A percentile compares a stretch with the other conserved stretches of the same genome.
Conservation (phyloP, 2,888 invertebrate genomes). For the Theretra japonica region DNA sequence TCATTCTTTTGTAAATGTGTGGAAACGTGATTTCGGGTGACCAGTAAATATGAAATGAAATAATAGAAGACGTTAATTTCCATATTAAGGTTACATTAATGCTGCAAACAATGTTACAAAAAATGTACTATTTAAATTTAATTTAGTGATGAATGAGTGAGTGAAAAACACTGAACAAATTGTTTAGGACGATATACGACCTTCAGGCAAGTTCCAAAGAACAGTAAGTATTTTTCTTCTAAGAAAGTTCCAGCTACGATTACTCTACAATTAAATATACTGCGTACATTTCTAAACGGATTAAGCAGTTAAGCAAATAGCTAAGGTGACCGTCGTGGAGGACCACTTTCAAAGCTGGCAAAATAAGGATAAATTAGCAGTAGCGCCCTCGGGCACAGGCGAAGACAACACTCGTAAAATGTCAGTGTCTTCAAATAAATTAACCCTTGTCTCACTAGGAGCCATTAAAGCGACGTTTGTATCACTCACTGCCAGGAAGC, state of each 20-base stretch:
- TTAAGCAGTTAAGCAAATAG: background rate
- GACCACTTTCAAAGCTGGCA: constrained; percentile 10
- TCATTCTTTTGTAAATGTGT: no score
- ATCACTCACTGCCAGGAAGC: constrained; percentile 73
- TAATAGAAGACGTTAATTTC: no score
- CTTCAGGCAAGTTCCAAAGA: no score
- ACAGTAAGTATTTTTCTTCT: no score
- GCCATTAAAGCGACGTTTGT: constrained; percentile 69
- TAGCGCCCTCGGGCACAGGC: constrained; percentile 43
- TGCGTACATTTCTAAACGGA: background rate
- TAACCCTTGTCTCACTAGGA: constrained; percentile 65
- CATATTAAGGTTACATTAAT: no score
- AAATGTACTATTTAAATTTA: no score
- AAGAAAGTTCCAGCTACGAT: background rate
- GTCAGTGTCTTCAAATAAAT: constrained; percentile 65
- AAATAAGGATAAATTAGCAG: constrained; percentile 21
- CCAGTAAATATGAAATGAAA: no score
- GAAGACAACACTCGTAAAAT: constrained; percentile 52
- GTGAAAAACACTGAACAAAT: no score
- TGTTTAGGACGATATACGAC: no score
- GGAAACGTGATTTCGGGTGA: no score
- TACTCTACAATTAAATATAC: background rate
- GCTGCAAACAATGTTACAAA: no score
- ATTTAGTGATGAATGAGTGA: no score
- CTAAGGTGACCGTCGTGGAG: background rate